A percentile compares a stretch with the other conserved stretches of the same genome.
These are phyloP conservation scores for Ptilodon capucinus DNA, from an alignment of 2,888 invertebrate genomes.

Conservation along the genomic window DNA sequence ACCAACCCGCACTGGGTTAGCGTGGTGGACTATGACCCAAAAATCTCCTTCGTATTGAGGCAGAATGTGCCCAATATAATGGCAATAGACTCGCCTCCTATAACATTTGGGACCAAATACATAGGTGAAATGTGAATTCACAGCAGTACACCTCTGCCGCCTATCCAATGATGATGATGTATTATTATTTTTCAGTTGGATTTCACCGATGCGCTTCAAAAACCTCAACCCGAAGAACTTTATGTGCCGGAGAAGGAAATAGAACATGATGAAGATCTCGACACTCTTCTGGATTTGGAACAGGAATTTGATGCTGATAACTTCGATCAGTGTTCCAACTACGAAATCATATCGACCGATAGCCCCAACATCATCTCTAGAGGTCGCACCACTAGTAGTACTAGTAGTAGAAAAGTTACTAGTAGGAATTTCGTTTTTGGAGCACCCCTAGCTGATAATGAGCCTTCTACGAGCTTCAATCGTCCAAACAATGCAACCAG, in stretches of 20 bases:
- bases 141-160: no score
- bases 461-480: constrained; percentile 71
- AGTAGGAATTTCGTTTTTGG: constrained; percentile 70
- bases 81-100: no score
- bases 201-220: constrained; percentile 57
- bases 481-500: constrained; percentile 56
- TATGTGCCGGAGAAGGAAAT: constrained; percentile 53
- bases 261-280: constrained; percentile 57
- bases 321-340: constrained; percentile 72
- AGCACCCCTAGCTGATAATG: constrained; percentile 65
- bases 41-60: no score
- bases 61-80: no score
- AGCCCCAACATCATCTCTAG: constrained; percentile 74
- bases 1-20: no score
- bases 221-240: constrained; percentile 38
- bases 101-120: no score
- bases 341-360: constrained; percentile 77
- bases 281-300: constrained; percentile 70
- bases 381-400: constrained; percentile 49
- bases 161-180: no score
- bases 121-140: no score
- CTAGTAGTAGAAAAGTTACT: constrained; percentile 56
- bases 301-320: constrained; percentile 70
- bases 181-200: constrained; percentile 57
- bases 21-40: no score